Evolutionary conservation across 2,113 vertebrate species (phyloP).

Genomic region (Arvicanthis niloticus): DNA sequence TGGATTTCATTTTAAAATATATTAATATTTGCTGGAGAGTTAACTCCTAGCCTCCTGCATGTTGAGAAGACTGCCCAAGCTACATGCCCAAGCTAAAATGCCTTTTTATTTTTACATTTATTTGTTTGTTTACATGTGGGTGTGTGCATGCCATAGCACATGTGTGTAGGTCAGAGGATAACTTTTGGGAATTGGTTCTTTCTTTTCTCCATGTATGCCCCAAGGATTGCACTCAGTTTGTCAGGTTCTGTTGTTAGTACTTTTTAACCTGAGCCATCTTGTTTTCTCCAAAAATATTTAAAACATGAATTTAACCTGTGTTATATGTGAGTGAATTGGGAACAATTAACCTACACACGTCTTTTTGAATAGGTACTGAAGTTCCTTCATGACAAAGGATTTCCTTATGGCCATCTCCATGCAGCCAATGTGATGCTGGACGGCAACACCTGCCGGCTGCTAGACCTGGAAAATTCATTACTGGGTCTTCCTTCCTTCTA

Average conservation of each 20-base stretch:
- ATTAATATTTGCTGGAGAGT: background rate
- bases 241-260: background rate
- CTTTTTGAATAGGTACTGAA: constrained; percentile 89
- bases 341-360: background rate
- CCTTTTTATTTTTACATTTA: background rate
- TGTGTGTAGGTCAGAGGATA: background rate
- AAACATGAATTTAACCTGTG: background rate
- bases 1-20: constrained; percentile 51
- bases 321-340: background rate
- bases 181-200: background rate
- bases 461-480: constrained; percentile 96
- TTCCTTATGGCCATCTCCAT: constrained; percentile 96
- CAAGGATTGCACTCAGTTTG: background rate
- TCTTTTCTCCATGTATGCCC: no score
- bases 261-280: background rate
- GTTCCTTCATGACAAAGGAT: constrained; percentile 94
- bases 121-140: background rate
- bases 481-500: constrained; percentile 95
- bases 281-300: background rate
- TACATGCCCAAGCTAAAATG: background rate
- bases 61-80: background rate
- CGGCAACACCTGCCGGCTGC: constrained; percentile 92
- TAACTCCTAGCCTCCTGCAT: background rate
- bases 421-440: constrained; percentile 94
- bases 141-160: background rate